Base-by-base conservation (phyloP, 2,888 invertebrate species). In the Xylota segnis region DNA sequence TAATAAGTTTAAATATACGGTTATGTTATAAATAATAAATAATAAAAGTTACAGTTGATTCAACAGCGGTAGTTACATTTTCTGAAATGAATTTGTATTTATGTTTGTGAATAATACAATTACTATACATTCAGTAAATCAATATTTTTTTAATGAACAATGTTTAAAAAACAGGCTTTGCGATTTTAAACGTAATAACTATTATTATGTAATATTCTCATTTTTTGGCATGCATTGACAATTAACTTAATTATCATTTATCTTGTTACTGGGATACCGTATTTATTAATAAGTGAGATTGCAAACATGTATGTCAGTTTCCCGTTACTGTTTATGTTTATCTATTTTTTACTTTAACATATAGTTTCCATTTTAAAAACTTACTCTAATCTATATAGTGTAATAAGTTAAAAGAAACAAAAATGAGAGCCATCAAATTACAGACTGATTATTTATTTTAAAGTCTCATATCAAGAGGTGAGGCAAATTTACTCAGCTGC, bases 11-110 rank as follows among this genome's bases (percentile, higher is more conserved):
- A 54, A 40, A 58, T 47, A 29, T 47, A 14, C 52, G 47, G 12
- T 50, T 65, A 63, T 54, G n/a, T 43, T 56, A 63, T 63, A 56
- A 75, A 75, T 70, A 82, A 82, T 75, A 75, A 82, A 81, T 52
- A 66, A 66, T 66, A 66, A 59, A 43, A 59, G 56, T 59, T 66
- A 65, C n/a, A 37, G 29, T 68, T 68, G 12, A 27, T 59, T 61
- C 37, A 66, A 66, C 65, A 65, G 59, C 43, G 50, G 37, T 16
- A 32, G 43, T 56, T 56, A 16, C 12, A 40, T 27, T 61, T 59
- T 68, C 14, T 56, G 47, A 61, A 63, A 74, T 18, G 14, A 74
- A 54, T 63, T 29, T 47, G 47, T 47, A 34, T n/a, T 27, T 18
- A 59, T 40, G 12, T 74, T 58, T 72, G 43, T 34, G 43, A 56